Evolutionary conservation across 2,113 vertebrate species (phyloP), one percentile per base, ranked within the genome.

Genomic region (Sisor rabdophorus): DNA sequence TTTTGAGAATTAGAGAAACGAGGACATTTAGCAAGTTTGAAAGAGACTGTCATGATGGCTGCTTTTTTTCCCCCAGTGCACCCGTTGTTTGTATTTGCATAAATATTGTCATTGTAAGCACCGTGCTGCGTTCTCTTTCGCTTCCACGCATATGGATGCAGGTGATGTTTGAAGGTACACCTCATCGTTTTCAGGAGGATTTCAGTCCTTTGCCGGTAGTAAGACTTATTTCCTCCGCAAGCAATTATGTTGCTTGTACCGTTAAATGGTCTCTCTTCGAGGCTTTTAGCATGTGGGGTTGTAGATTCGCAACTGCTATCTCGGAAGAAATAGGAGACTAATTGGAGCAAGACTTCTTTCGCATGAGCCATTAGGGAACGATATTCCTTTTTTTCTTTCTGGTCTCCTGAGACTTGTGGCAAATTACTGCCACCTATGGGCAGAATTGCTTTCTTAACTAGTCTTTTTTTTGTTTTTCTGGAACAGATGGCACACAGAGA

Each of bases 391-490:
- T 59, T 81, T 32, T 59, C 59, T 67, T 36, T 19, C 55, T 40
- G 75, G 22, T 76, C 73, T 70, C 63, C 11, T 20, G 63, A 77
- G 60, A 50, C 30, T 50, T 70, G 73, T 78, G 71, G 82, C 71
- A 82, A 81, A 65, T 73, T 78, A 69, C 80, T 85, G 80, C 82
- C 80, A 54, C 80, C 80, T 85, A 81, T 82, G 80, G 82, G 70
- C 73, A 72, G 72, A 64, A 78, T 64, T 2, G 30, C 56, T 80
- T 36, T 73, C 55, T 72, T 55, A 52, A 71, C 77, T 48, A 36
- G 44, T 47, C 40, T 50, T 64, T 3, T 69, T 12, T n/a, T n/a
- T n/a, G n/a, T 64, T 3, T 69, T 73, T 69, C 65, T 67, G 69
- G 55, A 58, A 5, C 30, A 40, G 11, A 22, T 47, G 48, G 17